phyloP scores from a whole-genome alignment of 37 sponge, comb jelly and placozoan genomes.

The Bolinopsis microptera region DNA sequence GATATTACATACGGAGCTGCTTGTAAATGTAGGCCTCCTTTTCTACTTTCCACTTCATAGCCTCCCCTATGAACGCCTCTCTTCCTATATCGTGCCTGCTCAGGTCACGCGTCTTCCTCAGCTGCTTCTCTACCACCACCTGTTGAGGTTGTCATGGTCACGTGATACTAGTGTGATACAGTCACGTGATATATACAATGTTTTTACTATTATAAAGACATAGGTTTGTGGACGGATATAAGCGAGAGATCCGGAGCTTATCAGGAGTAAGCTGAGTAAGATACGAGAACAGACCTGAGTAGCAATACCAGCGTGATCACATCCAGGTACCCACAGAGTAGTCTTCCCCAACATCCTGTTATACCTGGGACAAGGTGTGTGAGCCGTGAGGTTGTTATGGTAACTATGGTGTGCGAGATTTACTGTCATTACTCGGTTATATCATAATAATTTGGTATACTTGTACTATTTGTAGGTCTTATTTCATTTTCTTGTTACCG shows the following conservation, averaged over 20 bases:
- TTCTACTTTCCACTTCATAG: conserved; percentile 56
- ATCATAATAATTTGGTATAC: not conserved
- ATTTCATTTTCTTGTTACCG: too few relatives aligned
- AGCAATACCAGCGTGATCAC: conserved; percentile 98
- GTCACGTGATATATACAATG: not conserved
- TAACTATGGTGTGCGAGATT: not conserved
- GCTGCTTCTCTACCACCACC: conserved; percentile 99
- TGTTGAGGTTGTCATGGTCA: too few relatives aligned
- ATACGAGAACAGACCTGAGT: too few relatives aligned
- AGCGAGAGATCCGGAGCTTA: too few relatives aligned
- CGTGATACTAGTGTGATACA: too few relatives aligned
- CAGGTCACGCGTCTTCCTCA: conserved; percentile 80
- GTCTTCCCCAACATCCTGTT: conserved; percentile 85
- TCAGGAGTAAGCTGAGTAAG: too few relatives aligned
- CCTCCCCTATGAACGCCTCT: conserved; percentile 79
- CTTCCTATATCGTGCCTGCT: conserved; percentile 92
- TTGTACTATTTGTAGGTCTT: not conserved
- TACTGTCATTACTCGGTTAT: too few relatives aligned
- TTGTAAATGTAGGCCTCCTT: conserved; percentile 63
- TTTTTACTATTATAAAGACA: too few relatives aligned
- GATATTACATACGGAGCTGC: conserved; percentile 23
- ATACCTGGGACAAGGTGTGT: not conserved
- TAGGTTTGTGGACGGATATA: too few relatives aligned
- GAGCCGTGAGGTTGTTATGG: not conserved
- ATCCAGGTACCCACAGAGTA: conserved; percentile 95